Percentiles rank a stretch among this genome's conserved stretches.
Evolutionary conservation across 2,797 vertebrate species (phyloP).

Genomic region (Oryzias sinensis): DNA sequence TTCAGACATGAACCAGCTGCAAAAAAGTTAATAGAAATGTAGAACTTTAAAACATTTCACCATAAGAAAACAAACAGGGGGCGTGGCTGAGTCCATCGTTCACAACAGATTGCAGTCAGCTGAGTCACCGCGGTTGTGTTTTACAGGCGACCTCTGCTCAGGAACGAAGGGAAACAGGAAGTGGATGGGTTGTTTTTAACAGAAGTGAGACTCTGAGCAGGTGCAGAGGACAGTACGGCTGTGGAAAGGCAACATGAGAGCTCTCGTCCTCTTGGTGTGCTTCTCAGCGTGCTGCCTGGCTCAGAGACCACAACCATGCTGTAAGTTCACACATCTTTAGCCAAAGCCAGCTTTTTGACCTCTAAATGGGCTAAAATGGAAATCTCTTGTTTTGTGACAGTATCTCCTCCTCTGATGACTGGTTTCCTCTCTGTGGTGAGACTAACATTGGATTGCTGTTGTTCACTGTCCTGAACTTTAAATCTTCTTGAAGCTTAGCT

Average conservation of each 20-base stretch:
- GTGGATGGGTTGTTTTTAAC: slow-evolving; percentile 27
- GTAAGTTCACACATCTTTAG: slow-evolving; percentile 46
- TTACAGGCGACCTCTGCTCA: background rate
- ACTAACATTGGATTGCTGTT: background rate
- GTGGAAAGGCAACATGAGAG: slow-evolving; percentile 38
- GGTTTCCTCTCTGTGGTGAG: slow-evolving; percentile 66
- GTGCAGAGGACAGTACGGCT: background rate
- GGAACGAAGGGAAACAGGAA: background rate
- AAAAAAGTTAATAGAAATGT: too few species aligned
- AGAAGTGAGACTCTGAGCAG: slow-evolving; percentile 18
- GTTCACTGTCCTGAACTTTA: background rate
- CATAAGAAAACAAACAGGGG: too few species aligned
- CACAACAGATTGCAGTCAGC: too few species aligned
- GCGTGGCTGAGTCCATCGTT: too few species aligned
- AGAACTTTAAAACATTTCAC: too few species aligned
- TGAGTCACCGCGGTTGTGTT: background rate
- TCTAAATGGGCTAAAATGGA: background rate
- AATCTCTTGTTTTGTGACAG: slow-evolving; percentile 31
- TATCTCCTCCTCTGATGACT: slow-evolving; percentile 54
- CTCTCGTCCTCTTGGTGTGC: slow-evolving; percentile 38
- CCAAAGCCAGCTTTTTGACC: background rate
- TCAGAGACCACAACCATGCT: slow-evolving; percentile 59
- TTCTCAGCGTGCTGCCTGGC: slow-evolving; percentile 42
- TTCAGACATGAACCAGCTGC: too few species aligned
- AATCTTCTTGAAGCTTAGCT: background rate